Conservation (phyloP, 1,140 invertebrate genomes). For the Choristoneura fumiferana region DNA sequence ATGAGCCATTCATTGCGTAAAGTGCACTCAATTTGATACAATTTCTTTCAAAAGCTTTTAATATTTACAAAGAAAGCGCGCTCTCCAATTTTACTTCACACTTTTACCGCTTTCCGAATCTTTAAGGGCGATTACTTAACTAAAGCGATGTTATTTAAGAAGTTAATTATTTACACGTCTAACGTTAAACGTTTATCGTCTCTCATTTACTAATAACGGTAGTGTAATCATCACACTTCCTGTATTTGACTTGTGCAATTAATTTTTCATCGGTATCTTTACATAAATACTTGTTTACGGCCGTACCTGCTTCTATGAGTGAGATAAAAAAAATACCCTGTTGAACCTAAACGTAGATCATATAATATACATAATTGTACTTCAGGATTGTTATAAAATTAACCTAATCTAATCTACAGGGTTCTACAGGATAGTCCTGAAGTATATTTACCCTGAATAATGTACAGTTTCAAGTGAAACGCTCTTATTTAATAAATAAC, state of each 20-base stretch:
- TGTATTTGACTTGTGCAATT: not conserved
- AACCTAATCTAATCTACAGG: too few relatives aligned
- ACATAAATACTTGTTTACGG: too few relatives aligned
- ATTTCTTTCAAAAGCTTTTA: slow-evolving; percentile 2
- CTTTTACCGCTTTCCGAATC: not conserved
- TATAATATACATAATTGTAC: too few relatives aligned
- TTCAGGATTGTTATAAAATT: too few relatives aligned
- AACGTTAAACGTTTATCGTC: not conserved
- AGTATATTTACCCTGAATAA: too few relatives aligned
- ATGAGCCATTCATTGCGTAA: slow-evolving; percentile 12
- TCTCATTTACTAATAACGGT: not conserved
- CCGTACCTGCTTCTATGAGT: too few relatives aligned
- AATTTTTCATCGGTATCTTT: not conserved
- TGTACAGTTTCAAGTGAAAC: too few relatives aligned
- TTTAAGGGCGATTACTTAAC: not conserved
- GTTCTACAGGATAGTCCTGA: too few relatives aligned
- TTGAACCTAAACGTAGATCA: too few relatives aligned
- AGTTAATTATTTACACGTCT: not conserved
- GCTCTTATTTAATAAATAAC: too few relatives aligned
- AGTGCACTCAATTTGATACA: slow-evolving; percentile 15
- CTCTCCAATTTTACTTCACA: slow-evolving; percentile 1
- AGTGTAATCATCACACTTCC: not conserved
- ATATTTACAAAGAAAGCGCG: slow-evolving; percentile 3
- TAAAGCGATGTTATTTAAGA: not conserved
- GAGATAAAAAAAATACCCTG: too few relatives aligned